Base-by-base conservation (phyloP, 2,888 invertebrate species). In the Theretra japonica region DNA sequence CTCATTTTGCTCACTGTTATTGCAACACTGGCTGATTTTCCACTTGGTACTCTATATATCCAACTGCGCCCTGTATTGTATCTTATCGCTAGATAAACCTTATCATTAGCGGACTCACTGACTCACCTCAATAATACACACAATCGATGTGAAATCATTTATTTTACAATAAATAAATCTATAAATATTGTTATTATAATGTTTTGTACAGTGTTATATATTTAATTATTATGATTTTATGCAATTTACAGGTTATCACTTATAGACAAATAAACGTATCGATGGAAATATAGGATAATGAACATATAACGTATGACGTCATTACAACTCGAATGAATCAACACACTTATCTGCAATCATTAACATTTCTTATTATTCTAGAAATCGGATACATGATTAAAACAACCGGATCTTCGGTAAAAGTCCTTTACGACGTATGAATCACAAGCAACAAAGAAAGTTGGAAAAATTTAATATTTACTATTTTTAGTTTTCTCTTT, bases 1-100 rank as follows among this genome's bases (percentile, higher is more conserved):
- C 91, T 92, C 92, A 92, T 92, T 50, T 70, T 82, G 70, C 48
- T 57, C 70, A 60, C 71, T 60, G 23, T 65, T 62, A 48, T 72
- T 30, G n/a, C 57, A 48, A 21, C 25, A 72, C 72, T 72, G 60
- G 60, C 2, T 15, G 41, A 8, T 23, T 60, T 30, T 30, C 59
- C 59, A 58, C 11, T 60, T 69, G 28, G 53, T 50, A 50, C 33
- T 33, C 23, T 69, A 59, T 72, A 72, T 72, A 72, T 72, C 50
- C 33, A 15, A 65, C 33, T 25, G 33, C 19, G 23, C 23, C 41
- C 7, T 48, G 17, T 69, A 69, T 60, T 68, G 68, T 72, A 72
- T 72, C 72, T 17, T 33, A 53, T n/a, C 30, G 30, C 30, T 30
- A 72, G 70, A 71, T 71, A 71, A 71, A 50, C 69, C 17, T 23